Conservation (phyloP, 2,888 invertebrate species). For the Agonopterix arenella region DNA sequence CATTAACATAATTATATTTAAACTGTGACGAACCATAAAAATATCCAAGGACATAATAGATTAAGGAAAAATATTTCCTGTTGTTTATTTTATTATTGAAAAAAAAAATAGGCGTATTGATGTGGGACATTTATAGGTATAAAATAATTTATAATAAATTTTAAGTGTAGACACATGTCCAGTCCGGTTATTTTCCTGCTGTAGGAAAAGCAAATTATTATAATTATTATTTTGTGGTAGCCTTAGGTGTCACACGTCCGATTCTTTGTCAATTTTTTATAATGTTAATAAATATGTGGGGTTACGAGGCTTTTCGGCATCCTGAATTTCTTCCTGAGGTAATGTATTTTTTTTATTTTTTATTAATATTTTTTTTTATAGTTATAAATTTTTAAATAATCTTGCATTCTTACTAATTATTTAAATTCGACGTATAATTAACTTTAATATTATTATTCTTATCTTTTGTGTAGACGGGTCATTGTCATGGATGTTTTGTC, state of each 20-base stretch:
- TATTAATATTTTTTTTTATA: no score
- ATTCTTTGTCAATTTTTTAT: slow-evolving; percentile 1
- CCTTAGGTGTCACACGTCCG: slow-evolving; percentile 8
- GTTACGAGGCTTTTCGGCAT: slow-evolving; percentile 18
- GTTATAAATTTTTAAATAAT: no score
- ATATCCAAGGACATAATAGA: no score
- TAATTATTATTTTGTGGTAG: slow-evolving; percentile 4
- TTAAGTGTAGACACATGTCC: slow-evolving; percentile 10
- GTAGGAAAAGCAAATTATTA: slow-evolving; percentile 15
- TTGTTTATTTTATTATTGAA: slow-evolving; percentile 15
- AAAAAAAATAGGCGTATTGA: slow-evolving; percentile 21
- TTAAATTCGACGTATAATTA: no score
- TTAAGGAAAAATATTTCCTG: slow-evolving; percentile 20
- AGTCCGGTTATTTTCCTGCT: slow-evolving; percentile 32
- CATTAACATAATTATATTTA: no score
- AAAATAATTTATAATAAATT: slow-evolving; percentile 23
- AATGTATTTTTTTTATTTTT: slow-evolving; percentile 2
- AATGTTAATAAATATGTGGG: slow-evolving; percentile 33
- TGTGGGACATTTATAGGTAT: slow-evolving; percentile 23
- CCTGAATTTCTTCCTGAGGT: slow-evolving; percentile 37
- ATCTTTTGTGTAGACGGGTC: no score
- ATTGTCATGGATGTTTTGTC: no score
- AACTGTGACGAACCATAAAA: no score
- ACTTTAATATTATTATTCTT: no score
- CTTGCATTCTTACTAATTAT: no score